Evolutionary conservation across 2,113 vertebrate species (phyloP).

Genomic region (Nibea albiflora): DNA sequence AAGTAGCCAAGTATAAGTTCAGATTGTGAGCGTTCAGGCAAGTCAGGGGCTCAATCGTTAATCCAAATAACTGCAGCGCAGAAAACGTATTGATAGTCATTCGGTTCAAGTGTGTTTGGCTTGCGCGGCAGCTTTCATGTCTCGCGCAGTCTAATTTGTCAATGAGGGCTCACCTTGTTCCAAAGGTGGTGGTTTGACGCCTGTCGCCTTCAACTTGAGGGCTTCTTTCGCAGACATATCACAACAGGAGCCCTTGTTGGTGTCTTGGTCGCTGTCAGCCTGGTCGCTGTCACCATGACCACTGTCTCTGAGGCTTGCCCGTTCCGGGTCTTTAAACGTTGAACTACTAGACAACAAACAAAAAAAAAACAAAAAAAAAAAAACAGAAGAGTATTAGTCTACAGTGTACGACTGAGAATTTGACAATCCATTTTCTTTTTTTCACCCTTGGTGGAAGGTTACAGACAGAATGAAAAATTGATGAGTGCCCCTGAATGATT

Average conservation of each 20-base stretch:
- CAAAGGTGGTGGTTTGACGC: constrained; percentile 93
- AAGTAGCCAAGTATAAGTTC: constrained; percentile 56
- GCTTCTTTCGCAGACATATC: constrained; percentile 99
- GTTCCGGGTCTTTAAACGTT: constrained; percentile 98
- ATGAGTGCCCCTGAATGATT: constrained; percentile 34
- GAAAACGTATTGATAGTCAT: constrained; percentile 8
- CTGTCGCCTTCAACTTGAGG: constrained; percentile 97
- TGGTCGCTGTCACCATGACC: constrained; percentile 99
- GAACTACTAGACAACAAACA: constrained; percentile 88
- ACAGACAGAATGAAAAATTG: constrained; percentile 22
- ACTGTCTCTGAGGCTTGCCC: constrained; percentile 98
- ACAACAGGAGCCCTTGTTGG: constrained; percentile 99
- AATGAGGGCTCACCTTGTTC: constrained; percentile 95
- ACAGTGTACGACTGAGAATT: background rate
- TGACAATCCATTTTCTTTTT: background rate
- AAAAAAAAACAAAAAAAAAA: constrained; percentile 7
- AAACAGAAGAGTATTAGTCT: background rate
- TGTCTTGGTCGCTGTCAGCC: constrained; percentile 99
- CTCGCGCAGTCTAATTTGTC: constrained; percentile 16
- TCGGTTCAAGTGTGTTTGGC: constrained; percentile 12
- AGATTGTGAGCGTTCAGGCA: constrained; percentile 40
- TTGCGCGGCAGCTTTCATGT: constrained; percentile 27
- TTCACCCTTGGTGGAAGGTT: background rate
- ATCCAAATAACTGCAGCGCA: constrained; percentile 38
- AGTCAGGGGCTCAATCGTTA: constrained; percentile 42